phyloP scores from a whole-genome alignment of 2,113 vertebrate genomes.

The Anolis carolinensis region DNA sequence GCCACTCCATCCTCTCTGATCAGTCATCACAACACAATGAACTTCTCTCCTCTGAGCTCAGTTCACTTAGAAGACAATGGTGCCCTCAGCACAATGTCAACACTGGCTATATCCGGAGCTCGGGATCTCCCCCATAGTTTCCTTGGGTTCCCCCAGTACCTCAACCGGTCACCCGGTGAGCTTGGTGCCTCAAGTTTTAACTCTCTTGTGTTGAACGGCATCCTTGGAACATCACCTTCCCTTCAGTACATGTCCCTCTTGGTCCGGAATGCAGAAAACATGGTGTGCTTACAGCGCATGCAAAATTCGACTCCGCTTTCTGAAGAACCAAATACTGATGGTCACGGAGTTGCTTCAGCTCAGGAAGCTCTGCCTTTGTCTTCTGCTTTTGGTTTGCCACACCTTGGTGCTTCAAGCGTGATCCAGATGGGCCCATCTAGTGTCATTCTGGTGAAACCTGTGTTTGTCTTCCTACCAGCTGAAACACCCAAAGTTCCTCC shows the following conservation, averaged over 20 bases:
- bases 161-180: accelerated
- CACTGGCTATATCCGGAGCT: accelerated
- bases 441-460: constrained; percentile 50
- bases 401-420: accelerated
- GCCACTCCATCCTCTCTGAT: background rate
- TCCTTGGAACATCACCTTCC: background rate
- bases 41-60: background rate
- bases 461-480: constrained; percentile 51
- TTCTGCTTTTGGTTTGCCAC: constrained; percentile 17
- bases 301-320: background rate
- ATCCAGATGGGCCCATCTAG: constrained; percentile 12
- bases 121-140: background rate
- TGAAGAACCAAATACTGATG: background rate
- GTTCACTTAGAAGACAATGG: background rate
- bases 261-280: constrained; percentile 15
- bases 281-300: constrained; percentile 54
- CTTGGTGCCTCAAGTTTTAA: background rate
- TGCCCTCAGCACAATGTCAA: background rate
- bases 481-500: background rate
- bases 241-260: constrained; percentile 35
- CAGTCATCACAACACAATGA: background rate
- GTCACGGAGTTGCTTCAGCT: constrained; percentile 33
- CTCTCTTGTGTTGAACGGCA: accelerated
- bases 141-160: background rate
- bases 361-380: constrained; percentile 47